Evolutionary conservation across 2,113 vertebrate species (phyloP).

Genomic region (Glaucomys volans): DNA sequence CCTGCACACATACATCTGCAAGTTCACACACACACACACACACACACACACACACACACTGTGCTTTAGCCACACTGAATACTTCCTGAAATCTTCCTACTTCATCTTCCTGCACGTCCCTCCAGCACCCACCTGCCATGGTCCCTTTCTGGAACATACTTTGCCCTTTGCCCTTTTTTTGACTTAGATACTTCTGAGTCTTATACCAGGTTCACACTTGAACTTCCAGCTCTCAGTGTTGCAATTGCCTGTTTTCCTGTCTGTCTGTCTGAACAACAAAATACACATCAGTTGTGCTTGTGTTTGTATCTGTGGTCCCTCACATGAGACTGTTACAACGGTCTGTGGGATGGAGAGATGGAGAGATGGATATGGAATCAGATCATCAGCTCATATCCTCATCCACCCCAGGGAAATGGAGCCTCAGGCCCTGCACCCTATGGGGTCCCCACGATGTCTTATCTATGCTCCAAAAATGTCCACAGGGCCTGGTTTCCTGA

Average conservation of each 20-base stretch:
- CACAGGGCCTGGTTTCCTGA: neutral
- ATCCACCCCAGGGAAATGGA: neutral
- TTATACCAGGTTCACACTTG: neutral
- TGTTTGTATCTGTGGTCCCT: neutral
- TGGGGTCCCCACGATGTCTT: neutral
- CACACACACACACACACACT: fast-evolving
- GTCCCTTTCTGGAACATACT: neutral
- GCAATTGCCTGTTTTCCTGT: neutral
- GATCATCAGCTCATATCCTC: neutral
- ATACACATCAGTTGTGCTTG: neutral
- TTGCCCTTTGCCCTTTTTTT: neutral
- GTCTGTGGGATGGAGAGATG: neutral
- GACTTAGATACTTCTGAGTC: neutral
- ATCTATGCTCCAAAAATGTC: neutral
- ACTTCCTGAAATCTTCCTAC: neutral
- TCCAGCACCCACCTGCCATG: neutral
- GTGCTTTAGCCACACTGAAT: neutral
- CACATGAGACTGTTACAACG: neutral
- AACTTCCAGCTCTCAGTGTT: neutral
- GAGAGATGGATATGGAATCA: neutral
- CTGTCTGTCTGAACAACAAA: neutral
- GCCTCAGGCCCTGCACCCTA: neutral
- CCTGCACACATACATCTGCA: neutral
- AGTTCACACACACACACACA: fast-evolving
- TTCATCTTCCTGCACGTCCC: neutral